phyloP scores from a whole-genome alignment of 2,797 vertebrate genomes.

The Semaprochilodus insignis region DNA sequence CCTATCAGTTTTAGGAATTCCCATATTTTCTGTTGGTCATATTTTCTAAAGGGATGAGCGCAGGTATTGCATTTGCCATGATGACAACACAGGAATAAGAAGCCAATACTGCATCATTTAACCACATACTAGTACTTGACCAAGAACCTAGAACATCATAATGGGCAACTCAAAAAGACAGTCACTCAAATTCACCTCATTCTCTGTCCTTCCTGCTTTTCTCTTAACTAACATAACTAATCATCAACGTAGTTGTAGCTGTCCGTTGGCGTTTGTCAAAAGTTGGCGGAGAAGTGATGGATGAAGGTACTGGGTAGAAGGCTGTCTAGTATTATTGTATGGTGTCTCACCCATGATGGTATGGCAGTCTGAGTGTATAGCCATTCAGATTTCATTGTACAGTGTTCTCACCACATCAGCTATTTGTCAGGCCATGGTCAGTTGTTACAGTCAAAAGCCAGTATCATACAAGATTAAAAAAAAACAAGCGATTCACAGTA shows the following conservation, averaged over 20 bases:
- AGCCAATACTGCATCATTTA: neutral
- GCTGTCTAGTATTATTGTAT: neutral
- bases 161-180: neutral
- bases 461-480: neutral
- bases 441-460: neutral
- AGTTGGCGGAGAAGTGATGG: neutral
- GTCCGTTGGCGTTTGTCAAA: neutral
- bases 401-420: neutral
- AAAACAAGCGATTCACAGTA: neutral
- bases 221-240: constrained; percentile 33
- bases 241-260: neutral
- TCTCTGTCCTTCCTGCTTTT: constrained; percentile 33
- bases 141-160: neutral
- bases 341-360: neutral
- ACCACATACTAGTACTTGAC: neutral
- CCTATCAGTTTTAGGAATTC: neutral
- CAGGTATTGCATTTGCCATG: neutral
- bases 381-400: neutral
- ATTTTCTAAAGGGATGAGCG: neutral
- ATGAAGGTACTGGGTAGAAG: neutral
- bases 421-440: neutral
- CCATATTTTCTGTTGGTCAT: neutral
- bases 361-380: neutral
- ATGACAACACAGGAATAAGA: neutral
- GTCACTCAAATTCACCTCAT: neutral